Evolutionary conservation across 2,113 vertebrate species (phyloP), one percentile per base, ranked within the genome.

Genomic region (Spea multiplicata): DNA sequence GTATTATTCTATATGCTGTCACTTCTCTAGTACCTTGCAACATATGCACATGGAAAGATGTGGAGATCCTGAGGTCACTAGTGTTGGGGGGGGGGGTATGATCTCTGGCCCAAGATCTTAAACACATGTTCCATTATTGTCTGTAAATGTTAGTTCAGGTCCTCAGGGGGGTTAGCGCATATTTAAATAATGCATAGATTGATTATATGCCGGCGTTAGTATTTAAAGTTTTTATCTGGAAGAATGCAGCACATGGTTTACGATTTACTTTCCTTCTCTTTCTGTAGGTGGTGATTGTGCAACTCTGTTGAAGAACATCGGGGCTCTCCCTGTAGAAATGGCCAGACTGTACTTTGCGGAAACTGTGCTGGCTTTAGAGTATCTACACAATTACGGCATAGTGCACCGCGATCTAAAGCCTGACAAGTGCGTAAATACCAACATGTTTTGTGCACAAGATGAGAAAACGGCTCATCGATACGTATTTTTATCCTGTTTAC

Each of bases 401-500:
- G 97, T 99, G n/a, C 97, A 98, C 88, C 88, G 97, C 66, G 97
- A 99, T 88, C 95, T 99, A 17, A 99, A 99, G 87, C 97, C 97
- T 57, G 97, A 99, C 89, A 99, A 99, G 97, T 99, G 90, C 83
- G 93, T 82, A 16, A 5, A 82, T 6, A n/a, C 49, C 65, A 71
- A 83, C 50, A 17, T 65, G 48, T 69, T 76, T 68, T 9, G 6
- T 68, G 10, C 14, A 5, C n/a, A 64, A 64, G n/a, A 52, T 61
- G 59, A 61, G 59, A 14, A 61, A 61, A 14, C 6, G 1, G 59
- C 59, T 52, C 13, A 61, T 3, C 2, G 59, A 13, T 5, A 61
- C 30, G 30, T 30, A 30, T 30, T 30, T 30, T 30, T 30, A 30
- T n/a, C n/a, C n/a, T n/a, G n/a, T n/a, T n/a, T n/a, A n/a, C n/a